These are phyloP conservation scores for Lota lota DNA, from an alignment of 2,113 vertebrate genomes.

Conservation along the genomic window DNA sequence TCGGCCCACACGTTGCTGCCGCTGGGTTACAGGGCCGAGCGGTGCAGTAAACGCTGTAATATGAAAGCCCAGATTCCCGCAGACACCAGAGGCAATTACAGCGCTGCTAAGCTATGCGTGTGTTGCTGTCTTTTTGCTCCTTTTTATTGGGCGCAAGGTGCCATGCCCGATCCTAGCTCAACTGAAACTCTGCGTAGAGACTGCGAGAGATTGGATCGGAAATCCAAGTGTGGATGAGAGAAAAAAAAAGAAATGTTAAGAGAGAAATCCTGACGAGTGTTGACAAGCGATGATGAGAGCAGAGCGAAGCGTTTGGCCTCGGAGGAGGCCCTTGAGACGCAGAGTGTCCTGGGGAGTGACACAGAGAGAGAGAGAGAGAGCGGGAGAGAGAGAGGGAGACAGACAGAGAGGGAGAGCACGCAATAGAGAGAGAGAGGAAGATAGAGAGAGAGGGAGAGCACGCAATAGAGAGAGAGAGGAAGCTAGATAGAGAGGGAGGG, in stretches of 20 bases:
- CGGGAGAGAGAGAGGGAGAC: too few species aligned
- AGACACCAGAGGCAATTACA: constrained; percentile 16
- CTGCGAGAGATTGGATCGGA: not conserved
- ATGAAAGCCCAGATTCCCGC: not conserved
- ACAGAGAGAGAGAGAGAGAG: too few species aligned
- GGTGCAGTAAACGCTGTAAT: constrained; percentile 22
- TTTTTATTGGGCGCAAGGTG: too few species aligned
- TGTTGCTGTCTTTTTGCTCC: not conserved
- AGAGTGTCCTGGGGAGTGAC: too few species aligned
- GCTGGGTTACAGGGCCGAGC: constrained; percentile 21
- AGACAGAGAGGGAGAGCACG: not conserved
- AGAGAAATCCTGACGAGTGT: too few species aligned
- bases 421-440: not conserved
- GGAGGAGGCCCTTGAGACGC: too few species aligned
- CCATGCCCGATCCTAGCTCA: too few species aligned
- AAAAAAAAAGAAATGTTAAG: not conserved
- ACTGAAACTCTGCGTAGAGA: not conserved
- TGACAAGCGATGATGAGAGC: too few species aligned
- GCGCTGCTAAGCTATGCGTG: constrained; percentile 17
- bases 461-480: not conserved
- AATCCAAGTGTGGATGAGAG: not conserved
- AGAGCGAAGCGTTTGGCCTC: too few species aligned
- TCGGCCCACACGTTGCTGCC: constrained; percentile 4
- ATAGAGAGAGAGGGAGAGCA: not conserved
- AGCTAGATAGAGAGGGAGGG: not conserved